Evolutionary conservation across 2,888 invertebrate species (phyloP).

Genomic region (Pachycephus smyrnensis): DNA sequence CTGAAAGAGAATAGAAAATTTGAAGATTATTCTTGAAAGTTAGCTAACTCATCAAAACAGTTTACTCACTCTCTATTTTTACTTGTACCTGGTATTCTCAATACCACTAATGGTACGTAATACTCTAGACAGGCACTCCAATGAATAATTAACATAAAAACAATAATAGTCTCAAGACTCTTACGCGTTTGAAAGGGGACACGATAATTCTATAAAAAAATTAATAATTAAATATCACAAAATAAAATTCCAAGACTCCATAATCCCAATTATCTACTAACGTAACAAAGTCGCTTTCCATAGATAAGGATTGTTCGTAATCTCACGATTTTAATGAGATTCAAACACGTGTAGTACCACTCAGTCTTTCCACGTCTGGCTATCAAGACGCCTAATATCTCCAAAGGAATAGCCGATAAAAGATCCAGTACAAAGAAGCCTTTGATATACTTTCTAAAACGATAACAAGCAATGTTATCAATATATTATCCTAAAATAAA

Average conservation of each 20-base stretch:
- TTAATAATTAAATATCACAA: background rate
- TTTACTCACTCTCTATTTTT: background rate
- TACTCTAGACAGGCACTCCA: slow-evolving; percentile 61
- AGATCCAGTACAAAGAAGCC: slow-evolving; percentile 23
- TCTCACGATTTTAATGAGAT: slow-evolving; percentile 56
- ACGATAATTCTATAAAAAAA: slow-evolving; percentile 46
- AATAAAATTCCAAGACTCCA: background rate
- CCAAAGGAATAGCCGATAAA: slow-evolving; percentile 53
- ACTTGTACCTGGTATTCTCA: background rate
- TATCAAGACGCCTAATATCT: slow-evolving; percentile 38
- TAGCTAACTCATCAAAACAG: background rate
- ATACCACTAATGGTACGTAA: slow-evolving; percentile 46
- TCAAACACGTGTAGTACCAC: slow-evolving; percentile 47
- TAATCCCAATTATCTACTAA: slow-evolving; percentile 34
- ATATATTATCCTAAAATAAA: background rate
- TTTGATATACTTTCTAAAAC: slow-evolving; percentile 11
- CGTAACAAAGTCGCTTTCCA: slow-evolving; percentile 51
- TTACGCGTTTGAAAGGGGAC: slow-evolving; percentile 46
- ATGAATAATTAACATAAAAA: slow-evolving; percentile 46
- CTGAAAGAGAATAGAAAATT: slow-evolving; percentile 21
- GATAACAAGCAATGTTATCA: background rate
- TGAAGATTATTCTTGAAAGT: background rate
- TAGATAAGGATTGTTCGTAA: slow-evolving; percentile 54
- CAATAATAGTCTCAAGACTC: slow-evolving; percentile 42
- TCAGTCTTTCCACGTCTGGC: slow-evolving; percentile 6